A percentile compares a stretch with the other conserved stretches of the same genome.
Conservation (phyloP, 2,888 invertebrate genomes). For the Macrostomum cliftonense region DNA sequence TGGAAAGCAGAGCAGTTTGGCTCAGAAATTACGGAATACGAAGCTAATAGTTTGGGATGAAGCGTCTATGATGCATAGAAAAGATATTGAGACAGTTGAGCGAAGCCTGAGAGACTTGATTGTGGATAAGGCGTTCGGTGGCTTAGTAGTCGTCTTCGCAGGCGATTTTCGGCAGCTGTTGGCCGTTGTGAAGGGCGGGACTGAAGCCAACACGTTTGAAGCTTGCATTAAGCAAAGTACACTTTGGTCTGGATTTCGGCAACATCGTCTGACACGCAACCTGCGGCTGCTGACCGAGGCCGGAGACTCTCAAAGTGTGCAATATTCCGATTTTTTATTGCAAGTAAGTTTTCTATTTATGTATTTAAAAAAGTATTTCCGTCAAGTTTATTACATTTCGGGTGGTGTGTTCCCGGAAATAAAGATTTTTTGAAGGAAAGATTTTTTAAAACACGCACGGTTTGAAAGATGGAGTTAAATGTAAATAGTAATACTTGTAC, state of each 20-base stretch:
- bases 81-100: slow-evolving; percentile 24
- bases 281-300: too few species aligned
- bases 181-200: slow-evolving; percentile 10
- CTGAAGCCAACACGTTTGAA: slow-evolving; percentile 12
- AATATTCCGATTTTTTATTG: too few species aligned
- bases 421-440: too few species aligned
- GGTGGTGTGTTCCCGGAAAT: too few species aligned
- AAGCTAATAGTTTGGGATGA: slow-evolving; percentile 35
- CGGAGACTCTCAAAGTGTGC: too few species aligned
- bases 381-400: too few species aligned
- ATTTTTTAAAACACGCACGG: too few species aligned
- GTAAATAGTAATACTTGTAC: too few species aligned
- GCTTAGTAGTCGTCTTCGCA: slow-evolving; percentile 11
- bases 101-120: slow-evolving; percentile 17
- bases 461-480: too few species aligned
- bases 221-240: slow-evolving; percentile 12
- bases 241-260: slow-evolving; percentile 12
- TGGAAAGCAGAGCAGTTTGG: slow-evolving; percentile 2
- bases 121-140: slow-evolving; percentile 6
- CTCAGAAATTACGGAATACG: slow-evolving; percentile 4
- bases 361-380: too few species aligned
- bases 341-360: too few species aligned
- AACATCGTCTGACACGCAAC: too few species aligned
- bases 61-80: slow-evolving; percentile 17
- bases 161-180: slow-evolving; percentile 13